Evolutionary conservation across 2,113 vertebrate genomes (phyloP).

Genomic region (Microtus montanus): DNA sequence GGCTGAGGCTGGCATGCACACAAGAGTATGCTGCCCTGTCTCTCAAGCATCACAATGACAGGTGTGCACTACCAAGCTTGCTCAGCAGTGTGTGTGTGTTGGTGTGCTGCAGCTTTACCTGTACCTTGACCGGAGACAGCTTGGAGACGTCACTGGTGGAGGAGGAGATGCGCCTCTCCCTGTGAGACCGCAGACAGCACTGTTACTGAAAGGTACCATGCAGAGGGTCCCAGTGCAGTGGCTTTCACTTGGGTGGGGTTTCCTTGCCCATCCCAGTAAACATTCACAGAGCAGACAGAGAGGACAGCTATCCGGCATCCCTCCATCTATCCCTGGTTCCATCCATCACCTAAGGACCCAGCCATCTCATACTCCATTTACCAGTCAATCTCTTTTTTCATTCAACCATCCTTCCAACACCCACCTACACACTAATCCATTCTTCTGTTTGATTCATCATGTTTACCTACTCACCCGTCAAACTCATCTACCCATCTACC

Average conservation of each 20-base stretch:
- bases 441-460: neutral
- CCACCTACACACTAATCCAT: neutral
- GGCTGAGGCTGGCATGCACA: neutral
- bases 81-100: neutral
- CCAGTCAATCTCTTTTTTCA: neutral
- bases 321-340: neutral
- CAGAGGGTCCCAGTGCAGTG: neutral
- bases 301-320: no score
- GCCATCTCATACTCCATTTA: neutral
- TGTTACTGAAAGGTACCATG: neutral
- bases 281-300: neutral
- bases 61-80: neutral
- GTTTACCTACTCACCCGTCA: neutral
- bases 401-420: neutral
- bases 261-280: neutral
- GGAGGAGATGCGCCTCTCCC: slow-evolving; percentile 80
- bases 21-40: neutral
- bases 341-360: neutral
- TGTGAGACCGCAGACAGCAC: slow-evolving; percentile 49
- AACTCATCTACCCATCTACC: no score
- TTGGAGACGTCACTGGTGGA: slow-evolving; percentile 80
- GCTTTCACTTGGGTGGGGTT: neutral
- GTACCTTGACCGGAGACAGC: slow-evolving; percentile 68
- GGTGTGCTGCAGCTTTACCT: slow-evolving; percentile 73
- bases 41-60: neutral